phyloP scores from a whole-genome alignment of 2,113 vertebrate genomes.

The Sinosuthora webbiana region DNA sequence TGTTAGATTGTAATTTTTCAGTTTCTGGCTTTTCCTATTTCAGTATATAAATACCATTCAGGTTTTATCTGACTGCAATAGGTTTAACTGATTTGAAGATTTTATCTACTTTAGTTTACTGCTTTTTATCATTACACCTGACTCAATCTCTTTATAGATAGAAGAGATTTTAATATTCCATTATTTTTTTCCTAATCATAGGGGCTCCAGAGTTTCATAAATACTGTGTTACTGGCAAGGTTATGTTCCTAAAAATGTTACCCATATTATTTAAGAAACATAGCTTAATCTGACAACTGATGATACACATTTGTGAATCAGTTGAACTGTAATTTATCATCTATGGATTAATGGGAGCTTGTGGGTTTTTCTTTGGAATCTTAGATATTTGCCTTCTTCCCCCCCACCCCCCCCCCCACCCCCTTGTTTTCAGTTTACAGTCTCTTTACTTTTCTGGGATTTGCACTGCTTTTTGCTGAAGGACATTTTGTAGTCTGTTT shows the following conservation, averaged over 20 bases:
- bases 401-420: too few species aligned
- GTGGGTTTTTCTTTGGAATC: neutral
- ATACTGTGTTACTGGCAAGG: neutral
- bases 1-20: neutral
- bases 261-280: neutral
- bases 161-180: neutral
- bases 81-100: neutral
- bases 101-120: neutral
- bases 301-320: neutral
- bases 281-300: neutral
- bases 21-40: neutral
- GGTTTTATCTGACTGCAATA: neutral
- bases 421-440: neutral
- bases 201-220: neutral
- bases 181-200: neutral
- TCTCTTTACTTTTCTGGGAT: neutral
- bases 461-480: neutral
- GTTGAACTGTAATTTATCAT: neutral
- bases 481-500: neutral
- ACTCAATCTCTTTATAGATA: neutral
- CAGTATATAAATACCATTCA: neutral
- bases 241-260: neutral
- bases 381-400: neutral
- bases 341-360: neutral
- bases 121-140: neutral